Evolutionary conservation across 2,113 vertebrate genomes (phyloP).

Genomic region (Perognathus longimembris): DNA sequence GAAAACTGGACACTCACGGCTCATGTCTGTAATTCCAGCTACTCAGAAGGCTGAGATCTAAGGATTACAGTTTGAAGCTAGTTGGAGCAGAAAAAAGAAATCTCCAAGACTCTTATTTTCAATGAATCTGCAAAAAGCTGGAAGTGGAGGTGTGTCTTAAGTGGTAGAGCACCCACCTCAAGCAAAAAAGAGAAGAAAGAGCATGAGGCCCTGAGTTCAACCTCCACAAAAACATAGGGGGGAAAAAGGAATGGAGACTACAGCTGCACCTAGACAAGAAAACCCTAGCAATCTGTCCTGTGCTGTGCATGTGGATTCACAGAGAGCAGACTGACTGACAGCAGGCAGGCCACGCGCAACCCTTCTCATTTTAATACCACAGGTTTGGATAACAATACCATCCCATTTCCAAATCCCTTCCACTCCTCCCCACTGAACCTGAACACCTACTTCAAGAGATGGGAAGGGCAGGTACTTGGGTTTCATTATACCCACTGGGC

Average conservation of each 20-base stretch:
- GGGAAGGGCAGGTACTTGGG: background rate
- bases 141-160: no score
- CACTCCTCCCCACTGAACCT: background rate
- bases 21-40: no score
- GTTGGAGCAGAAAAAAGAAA: no score
- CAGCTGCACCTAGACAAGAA: background rate
- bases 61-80: no score
- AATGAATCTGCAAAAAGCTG: no score
- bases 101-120: no score
- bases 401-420: background rate
- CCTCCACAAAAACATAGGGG: no score
- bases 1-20: no score
- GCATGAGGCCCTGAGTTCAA: no score
- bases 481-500: background rate
- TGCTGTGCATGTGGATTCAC: background rate
- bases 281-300: background rate
- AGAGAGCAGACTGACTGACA: fast-evolving
- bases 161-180: no score
- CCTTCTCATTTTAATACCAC: background rate
- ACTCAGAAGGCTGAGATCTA: no score
- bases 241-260: background rate
- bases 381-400: background rate
- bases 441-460: background rate
- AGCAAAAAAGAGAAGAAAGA: background rate
- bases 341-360: background rate